Conservation (phyloP, 1,140 invertebrate genomes). For the Hyphantria cunea region DNA sequence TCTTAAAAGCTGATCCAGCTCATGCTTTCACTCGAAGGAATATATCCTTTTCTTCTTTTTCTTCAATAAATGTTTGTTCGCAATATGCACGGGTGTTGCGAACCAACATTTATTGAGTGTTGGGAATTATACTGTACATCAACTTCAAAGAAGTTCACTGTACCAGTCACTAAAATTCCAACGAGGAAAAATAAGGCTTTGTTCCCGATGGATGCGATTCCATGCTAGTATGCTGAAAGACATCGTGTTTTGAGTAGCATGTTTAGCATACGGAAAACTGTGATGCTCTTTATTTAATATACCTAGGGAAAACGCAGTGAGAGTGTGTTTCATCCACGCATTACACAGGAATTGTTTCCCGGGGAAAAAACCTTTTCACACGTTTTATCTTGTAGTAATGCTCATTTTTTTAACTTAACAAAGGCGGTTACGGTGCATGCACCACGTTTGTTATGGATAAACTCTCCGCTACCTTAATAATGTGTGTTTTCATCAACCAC, state of each 20-base stretch:
- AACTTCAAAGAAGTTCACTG: constrained; percentile 47
- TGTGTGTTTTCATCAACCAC: too few relatives aligned
- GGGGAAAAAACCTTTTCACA: constrained; percentile 11
- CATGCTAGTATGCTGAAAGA: constrained; percentile 15
- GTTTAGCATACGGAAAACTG: too few relatives aligned
- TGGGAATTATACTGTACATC: constrained; percentile 44
- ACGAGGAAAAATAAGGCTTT: constrained; percentile 29
- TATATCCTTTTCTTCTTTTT: constrained; percentile 58
- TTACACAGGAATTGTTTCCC: constrained; percentile 5
- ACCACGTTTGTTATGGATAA: neutral
- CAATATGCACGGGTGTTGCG: too few relatives aligned
- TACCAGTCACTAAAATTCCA: constrained; percentile 45
- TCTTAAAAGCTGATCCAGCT: constrained; percentile 47
- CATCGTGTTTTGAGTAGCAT: neutral
- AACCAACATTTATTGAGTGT: constrained; percentile 54
- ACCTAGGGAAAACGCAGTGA: constrained; percentile 9
- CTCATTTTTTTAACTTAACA: constrained; percentile 7
- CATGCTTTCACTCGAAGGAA: constrained; percentile 54
- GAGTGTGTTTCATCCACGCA: constrained; percentile 3
- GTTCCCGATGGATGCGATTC: constrained; percentile 3
- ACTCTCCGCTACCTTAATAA: too few relatives aligned
- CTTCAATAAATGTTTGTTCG: too few relatives aligned
- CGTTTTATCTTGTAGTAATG: constrained; percentile 17
- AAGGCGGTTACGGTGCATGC: neutral
- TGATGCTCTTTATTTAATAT: constrained; percentile 3